These are phyloP conservation scores for Condylostylus longicornis DNA, from an alignment of 1,140 invertebrate genomes.

Conservation along the genomic window DNA sequence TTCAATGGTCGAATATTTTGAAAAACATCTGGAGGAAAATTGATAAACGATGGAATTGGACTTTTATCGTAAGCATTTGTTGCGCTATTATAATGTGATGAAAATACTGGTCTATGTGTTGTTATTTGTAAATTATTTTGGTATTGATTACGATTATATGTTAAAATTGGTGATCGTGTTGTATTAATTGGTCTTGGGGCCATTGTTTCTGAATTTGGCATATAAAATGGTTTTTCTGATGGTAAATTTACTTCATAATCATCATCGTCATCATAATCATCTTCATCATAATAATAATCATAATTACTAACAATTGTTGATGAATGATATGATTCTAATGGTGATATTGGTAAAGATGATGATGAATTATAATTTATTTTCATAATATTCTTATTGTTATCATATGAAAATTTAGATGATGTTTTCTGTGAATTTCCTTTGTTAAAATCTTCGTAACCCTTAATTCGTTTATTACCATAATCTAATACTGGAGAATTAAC, in stretches of 20 bases:
- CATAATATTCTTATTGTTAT: too few relatives aligned
- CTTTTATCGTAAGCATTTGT: conserved; percentile 9
- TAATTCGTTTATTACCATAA: too few relatives aligned
- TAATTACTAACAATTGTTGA: too few relatives aligned
- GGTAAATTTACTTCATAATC: conserved; percentile 35
- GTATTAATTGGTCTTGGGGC: conserved; percentile 21
- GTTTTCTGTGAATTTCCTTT: conserved; percentile 19
- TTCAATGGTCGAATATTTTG: conserved; percentile 17
- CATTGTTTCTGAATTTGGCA: conserved; percentile 41
- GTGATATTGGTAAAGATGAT: too few relatives aligned
- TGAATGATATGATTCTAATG: too few relatives aligned
- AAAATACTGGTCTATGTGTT: conserved; percentile 19
- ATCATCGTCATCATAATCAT: conserved; percentile 36
- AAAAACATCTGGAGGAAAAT: conserved; percentile 28
- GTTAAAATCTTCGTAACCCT: conserved; percentile 23
- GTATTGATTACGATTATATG: not conserved
- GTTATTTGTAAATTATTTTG: conserved; percentile 17
- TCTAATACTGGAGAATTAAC: too few relatives aligned
- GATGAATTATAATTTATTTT: too few relatives aligned
- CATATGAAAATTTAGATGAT: too few relatives aligned
- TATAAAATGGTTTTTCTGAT: conserved; percentile 39
- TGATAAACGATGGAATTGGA: conserved; percentile 25
- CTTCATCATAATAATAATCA: conserved; percentile 37
- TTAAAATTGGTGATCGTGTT: conserved; percentile 3
- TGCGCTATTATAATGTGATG: conserved; percentile 11